Conservation (phyloP, 2,113 vertebrate species). For the Petaurus breviceps region DNA sequence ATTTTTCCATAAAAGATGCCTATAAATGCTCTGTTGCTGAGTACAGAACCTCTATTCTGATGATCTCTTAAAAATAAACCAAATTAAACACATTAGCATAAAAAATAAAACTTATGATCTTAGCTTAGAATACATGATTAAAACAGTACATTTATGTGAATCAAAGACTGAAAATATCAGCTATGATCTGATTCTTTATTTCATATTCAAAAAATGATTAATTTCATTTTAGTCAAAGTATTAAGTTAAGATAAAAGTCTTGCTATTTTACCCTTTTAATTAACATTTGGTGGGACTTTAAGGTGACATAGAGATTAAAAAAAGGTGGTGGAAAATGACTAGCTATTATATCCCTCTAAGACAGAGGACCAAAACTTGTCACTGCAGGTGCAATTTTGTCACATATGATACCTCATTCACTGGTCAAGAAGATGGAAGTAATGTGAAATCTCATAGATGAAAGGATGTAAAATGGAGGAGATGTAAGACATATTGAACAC, state of each 20-base stretch:
- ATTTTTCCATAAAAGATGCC: slow-evolving; percentile 40
- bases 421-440: neutral
- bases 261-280: neutral
- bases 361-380: neutral
- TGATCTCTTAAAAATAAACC: slow-evolving; percentile 41
- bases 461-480: neutral
- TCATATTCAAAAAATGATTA: neutral
- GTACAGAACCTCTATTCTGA: slow-evolving; percentile 33
- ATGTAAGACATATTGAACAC: neutral
- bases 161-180: neutral
- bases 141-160: neutral
- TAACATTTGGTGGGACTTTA: neutral
- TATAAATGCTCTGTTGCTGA: slow-evolving; percentile 49
- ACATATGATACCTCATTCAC: neutral
- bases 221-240: neutral
- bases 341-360: neutral
- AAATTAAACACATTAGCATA: slow-evolving; percentile 16
- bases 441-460: neutral
- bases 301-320: neutral
- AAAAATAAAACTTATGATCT: slow-evolving; percentile 2
- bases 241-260: neutral
- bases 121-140: neutral
- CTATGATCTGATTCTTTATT: neutral
- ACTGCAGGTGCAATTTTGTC: neutral
- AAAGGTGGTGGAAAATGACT: neutral